phyloP scores from a whole-genome alignment of 2,113 vertebrate species.

The Anser brachyrhynchus region DNA sequence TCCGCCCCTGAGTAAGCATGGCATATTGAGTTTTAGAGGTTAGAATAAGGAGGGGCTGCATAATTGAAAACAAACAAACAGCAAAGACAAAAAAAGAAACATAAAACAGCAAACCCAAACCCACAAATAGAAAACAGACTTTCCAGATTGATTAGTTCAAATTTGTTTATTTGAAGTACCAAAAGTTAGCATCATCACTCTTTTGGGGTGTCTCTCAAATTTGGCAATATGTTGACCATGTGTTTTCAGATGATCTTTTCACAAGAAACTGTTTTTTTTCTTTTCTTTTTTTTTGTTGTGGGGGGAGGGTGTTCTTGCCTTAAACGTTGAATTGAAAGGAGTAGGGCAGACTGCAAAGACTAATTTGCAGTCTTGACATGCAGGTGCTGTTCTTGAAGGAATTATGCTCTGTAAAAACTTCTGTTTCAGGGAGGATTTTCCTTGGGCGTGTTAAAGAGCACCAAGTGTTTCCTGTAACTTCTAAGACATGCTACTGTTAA shows the following conservation, averaged over 20 bases:
- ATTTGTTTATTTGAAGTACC: slow-evolving; percentile 63
- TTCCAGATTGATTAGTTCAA: slow-evolving; percentile 40
- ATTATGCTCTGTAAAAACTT: background rate
- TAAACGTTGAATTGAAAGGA: background rate
- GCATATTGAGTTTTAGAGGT: background rate
- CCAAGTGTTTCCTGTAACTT: background rate
- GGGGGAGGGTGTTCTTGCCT: background rate
- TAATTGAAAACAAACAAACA: slow-evolving; percentile 65
- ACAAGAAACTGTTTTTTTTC: background rate
- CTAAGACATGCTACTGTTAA: background rate
- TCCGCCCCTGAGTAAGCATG: fast-evolving
- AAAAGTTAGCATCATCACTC: background rate
- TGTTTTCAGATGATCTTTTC: background rate
- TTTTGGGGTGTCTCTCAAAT: slow-evolving; percentile 6
- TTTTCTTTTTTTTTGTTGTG: background rate
- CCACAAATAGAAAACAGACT: slow-evolving; percentile 62
- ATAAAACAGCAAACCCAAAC: slow-evolving; percentile 53
- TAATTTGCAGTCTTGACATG: background rate
- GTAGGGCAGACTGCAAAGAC: background rate
- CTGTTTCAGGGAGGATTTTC: background rate
- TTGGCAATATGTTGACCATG: slow-evolving; percentile 39
- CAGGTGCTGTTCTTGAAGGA: background rate
- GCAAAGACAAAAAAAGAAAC: slow-evolving; percentile 46
- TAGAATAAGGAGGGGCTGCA: background rate
- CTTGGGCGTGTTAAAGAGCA: background rate